Percentiles rank a stretch among this genome's conserved stretches.
Conservation (phyloP, 2,888 invertebrate species). For the Dyspetes luteomarginatus region DNA sequence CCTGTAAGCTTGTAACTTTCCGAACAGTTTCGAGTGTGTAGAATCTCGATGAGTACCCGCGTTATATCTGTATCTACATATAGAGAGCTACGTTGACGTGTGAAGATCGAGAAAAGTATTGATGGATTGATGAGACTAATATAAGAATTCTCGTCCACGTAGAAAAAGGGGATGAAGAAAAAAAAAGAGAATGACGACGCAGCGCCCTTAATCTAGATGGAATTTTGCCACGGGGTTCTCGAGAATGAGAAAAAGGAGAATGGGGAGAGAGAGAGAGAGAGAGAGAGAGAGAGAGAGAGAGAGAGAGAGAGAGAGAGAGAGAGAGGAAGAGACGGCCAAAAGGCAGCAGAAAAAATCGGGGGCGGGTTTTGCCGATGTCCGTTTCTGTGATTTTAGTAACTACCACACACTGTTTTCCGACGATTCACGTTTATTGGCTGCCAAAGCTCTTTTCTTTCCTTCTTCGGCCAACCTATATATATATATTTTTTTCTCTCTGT, state of each 20-base stretch:
- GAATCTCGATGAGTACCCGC: neutral
- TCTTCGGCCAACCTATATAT: neutral
- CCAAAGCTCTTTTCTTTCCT: neutral
- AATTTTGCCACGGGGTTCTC: slow-evolving; percentile 7
- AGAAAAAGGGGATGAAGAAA: neutral
- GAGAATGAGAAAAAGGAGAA: neutral
- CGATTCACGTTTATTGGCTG: slow-evolving; percentile 7
- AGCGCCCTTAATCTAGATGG: slow-evolving; percentile 13
- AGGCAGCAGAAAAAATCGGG: neutral
- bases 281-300: neutral
- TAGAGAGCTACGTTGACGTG: neutral
- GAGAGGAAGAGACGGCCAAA: neutral
- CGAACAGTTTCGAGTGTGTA: neutral
- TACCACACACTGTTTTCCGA: slow-evolving; percentile 6
- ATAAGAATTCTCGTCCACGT: neutral
- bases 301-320: neutral
- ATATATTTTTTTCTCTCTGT: neutral
- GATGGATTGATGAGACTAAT: slow-evolving; percentile 25
- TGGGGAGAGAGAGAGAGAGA: neutral
- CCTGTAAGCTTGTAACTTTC: neutral
- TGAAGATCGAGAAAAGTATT: neutral
- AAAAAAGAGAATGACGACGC: neutral
- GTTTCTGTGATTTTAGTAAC: slow-evolving; percentile 10
- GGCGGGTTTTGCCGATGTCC: neutral
- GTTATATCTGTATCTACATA: neutral